Evolutionary conservation across 2,113 vertebrate genomes (phyloP).

Genomic region (Nesogale talazaci): DNA sequence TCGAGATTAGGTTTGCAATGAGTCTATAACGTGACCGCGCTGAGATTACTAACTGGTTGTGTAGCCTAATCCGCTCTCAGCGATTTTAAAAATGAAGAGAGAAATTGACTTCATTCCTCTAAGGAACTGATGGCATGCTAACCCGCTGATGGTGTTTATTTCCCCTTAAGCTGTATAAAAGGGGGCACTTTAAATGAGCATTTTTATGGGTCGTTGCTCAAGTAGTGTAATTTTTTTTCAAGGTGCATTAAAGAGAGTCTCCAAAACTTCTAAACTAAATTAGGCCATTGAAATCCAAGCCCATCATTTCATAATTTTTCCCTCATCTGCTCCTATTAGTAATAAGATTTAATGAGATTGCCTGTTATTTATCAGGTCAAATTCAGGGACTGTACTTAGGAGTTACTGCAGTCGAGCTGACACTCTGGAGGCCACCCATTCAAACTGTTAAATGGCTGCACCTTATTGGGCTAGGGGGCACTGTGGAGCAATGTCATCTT

Average conservation of each 20-base stretch:
- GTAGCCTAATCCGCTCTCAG: conserved; percentile 2
- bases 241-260: background rate
- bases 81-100: conserved; percentile 47
- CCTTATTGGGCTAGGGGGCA: conserved; percentile 70
- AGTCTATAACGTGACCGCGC: conserved; percentile 4
- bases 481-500: conserved; percentile 44
- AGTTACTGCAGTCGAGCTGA: conserved; percentile 9
- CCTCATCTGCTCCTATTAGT: background rate
- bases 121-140: conserved; percentile 12
- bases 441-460: background rate
- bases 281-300: conserved; percentile 13
- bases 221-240: background rate
- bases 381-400: conserved; percentile 35
- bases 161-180: conserved; percentile 35
- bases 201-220: conserved; percentile 48
- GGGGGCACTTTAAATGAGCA: conserved; percentile 34
- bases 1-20: conserved; percentile 39
- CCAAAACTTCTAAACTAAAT: conserved; percentile 44
- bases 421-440: conserved; percentile 43
- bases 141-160: background rate
- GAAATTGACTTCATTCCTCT: conserved; percentile 11
- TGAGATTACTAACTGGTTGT: conserved; percentile 10
- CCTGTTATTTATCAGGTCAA: conserved; percentile 49
- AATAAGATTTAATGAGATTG: conserved; percentile 30
- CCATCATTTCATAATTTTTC: background rate